Evolutionary conservation across 2,113 vertebrate species (phyloP).

Genomic region (Cyanistes caeruleus): DNA sequence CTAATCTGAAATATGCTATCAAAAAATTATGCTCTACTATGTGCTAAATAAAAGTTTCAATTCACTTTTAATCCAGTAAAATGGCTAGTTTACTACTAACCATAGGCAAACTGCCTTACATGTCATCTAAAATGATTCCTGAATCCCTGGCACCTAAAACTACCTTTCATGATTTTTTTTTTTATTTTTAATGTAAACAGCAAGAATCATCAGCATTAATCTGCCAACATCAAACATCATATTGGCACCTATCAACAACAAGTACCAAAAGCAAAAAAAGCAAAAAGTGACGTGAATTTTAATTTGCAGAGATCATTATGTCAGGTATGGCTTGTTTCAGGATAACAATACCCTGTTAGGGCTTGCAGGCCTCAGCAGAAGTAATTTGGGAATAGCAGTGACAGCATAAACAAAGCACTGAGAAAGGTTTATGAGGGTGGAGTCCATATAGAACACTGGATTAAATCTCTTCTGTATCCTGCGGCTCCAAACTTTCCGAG

Average conservation of each 20-base stretch:
- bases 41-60: neutral
- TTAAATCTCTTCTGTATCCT: conserved; percentile 26
- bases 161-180: neutral
- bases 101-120: neutral
- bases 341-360: conserved; percentile 10
- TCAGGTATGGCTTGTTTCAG: conserved; percentile 37
- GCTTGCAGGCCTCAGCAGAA: conserved; percentile 31
- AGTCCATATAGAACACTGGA: conserved; percentile 8
- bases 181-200: conserved; percentile 4
- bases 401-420: conserved; percentile 24
- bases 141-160: neutral
- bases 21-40: neutral
- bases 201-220: neutral
- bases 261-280: neutral
- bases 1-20: neutral
- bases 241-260: conserved; percentile 14
- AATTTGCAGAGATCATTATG: conserved; percentile 28
- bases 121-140: conserved; percentile 6
- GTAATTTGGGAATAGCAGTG: neutral
- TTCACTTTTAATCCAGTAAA: neutral
- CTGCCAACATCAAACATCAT: conserved; percentile 1
- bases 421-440: conserved; percentile 35
- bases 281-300: neutral
- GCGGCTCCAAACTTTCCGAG: conserved; percentile 35
- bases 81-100: neutral